phyloP scores from a whole-genome alignment of 2,113 vertebrate genomes.

The Martes martes region DNA sequence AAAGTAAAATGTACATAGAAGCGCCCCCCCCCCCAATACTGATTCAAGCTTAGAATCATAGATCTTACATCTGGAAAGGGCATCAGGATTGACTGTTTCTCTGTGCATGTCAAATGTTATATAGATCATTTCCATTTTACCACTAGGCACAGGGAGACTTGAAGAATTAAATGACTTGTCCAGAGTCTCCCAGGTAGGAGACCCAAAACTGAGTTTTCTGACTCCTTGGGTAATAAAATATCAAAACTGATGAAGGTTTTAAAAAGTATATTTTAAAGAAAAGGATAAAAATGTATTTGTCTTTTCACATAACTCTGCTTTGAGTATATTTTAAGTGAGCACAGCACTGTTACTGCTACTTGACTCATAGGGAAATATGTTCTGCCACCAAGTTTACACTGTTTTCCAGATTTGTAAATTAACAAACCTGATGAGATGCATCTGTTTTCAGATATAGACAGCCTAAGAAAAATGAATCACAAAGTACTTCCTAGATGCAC shows the following conservation, averaged over 20 bases:
- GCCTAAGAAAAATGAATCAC: not conserved
- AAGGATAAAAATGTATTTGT: not conserved
- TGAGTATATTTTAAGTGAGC: not conserved
- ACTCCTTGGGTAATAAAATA: not conserved
- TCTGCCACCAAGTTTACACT: not conserved
- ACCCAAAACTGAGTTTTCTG: not conserved
- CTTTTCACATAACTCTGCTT: not conserved
- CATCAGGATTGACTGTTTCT: not conserved
- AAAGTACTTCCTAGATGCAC: not conserved
- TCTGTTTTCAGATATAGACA: slow-evolving; percentile 20
- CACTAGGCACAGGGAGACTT: not conserved
- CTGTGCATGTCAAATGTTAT: not conserved
- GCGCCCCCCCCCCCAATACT: not conserved
- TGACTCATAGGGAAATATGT: slow-evolving; percentile 13
- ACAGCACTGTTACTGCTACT: not conserved
- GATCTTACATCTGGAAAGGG: not conserved
- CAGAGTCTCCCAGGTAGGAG: not conserved
- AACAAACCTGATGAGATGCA: not conserved
- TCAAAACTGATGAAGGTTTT: not conserved
- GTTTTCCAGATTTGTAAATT: slow-evolving; percentile 32
- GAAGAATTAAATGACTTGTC: not conserved
- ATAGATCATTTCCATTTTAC: slow-evolving; percentile 5
- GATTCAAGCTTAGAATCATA: not conserved
- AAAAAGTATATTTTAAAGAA: not conserved
- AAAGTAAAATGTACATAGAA: not conserved